Evolutionary conservation across 37 sponge, comb jelly and placozoan genomes (phyloP), one percentile per base, ranked within the genome.

Genomic region (Chondrilla cf. caribensis): DNA sequence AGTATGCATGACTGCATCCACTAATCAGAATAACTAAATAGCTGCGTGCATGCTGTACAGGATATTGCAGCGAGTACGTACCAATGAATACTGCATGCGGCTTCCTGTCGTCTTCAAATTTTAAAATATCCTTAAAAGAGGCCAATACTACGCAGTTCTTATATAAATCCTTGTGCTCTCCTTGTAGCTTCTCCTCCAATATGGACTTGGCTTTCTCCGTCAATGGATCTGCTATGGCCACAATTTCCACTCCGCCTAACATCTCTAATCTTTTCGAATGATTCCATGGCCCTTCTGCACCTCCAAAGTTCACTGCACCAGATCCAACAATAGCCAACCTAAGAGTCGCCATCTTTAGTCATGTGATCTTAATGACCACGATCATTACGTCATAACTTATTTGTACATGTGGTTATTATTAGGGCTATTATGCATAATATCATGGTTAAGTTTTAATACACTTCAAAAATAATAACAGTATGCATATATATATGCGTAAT

Each of bases 261-360:
- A 81, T 37, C 59, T 95, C 95, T 55, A 95, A 42, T 21, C 95
- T 67, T 25, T 6, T 78, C 22, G 92, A 90, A 76, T 95, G 95
- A 43, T 95, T 78, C 95, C 95, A 95, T 11, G 92, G 92, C 36
- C 91, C 92, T 59, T 83, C 87, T 28, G 87, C 89, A 5, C 95
- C 92, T 22, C 95, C 95, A 83, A 95, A 95, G 75, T 95, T 91
- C 1, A 95, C 95, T 2, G 89, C 87, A 3, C 95, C 92, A 15
- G 91, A 51, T 2, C 95, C 95, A 79, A 91, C 60, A 57, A 91
- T 91, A 21, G 85, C 72, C 0, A 94, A 60, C 4, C 84, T 32
- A 44, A 82, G 58, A 1, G 57, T 7, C 1, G 44, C 15, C 83
- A 82, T 82, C 21, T 60, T 79, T 40, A 2, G 4, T 33, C 3